phyloP scores from a whole-genome alignment of 1,140 invertebrate genomes.

The Drosophila jambulina region DNA sequence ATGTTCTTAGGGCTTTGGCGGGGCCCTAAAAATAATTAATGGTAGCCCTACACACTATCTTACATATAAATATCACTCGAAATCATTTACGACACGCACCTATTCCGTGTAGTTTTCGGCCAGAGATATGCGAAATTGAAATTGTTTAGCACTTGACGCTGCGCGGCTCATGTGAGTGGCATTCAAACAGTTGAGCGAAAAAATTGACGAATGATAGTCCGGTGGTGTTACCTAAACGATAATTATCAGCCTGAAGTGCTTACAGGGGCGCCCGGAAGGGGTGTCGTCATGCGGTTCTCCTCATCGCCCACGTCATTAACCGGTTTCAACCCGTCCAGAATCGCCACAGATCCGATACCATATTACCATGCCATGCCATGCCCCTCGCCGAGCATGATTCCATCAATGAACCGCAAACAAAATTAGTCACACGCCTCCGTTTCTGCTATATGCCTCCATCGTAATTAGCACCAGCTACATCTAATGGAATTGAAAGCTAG shows the following conservation, averaged over 20 bases:
- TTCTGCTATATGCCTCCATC: conserved; percentile 22
- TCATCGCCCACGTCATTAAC: conserved; percentile 38
- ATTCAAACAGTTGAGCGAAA: conserved; percentile 45
- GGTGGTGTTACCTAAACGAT: conserved; percentile 29
- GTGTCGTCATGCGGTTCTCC: conserved; percentile 46
- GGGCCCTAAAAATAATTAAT: conserved; percentile 24
- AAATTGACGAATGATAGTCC: conserved; percentile 61
- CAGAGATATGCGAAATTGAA: conserved; percentile 59
- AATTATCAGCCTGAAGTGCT: conserved; percentile 27
- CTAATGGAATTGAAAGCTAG: conserved; percentile 37
- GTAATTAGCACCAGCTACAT: conserved; percentile 67
- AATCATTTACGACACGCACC: conserved; percentile 38
- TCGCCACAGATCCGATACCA: conserved; percentile 14
- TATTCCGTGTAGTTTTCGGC: conserved; percentile 30
- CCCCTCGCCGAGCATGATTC: conserved; percentile 31
- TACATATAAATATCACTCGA: conserved; percentile 6
- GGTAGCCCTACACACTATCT: not conserved
- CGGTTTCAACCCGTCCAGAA: conserved; percentile 35
- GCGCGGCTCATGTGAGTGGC: conserved; percentile 64
- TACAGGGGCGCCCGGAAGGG: conserved; percentile 9
- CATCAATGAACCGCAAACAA: conserved; percentile 55
- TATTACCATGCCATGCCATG: conserved; percentile 3
- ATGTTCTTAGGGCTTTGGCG: conserved; percentile 5
- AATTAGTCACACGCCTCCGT: conserved; percentile 68
- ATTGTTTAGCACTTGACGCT: conserved; percentile 51